Evolutionary conservation across 2,113 vertebrate genomes (phyloP).

Genomic region (Hemibagrus wyckioides): DNA sequence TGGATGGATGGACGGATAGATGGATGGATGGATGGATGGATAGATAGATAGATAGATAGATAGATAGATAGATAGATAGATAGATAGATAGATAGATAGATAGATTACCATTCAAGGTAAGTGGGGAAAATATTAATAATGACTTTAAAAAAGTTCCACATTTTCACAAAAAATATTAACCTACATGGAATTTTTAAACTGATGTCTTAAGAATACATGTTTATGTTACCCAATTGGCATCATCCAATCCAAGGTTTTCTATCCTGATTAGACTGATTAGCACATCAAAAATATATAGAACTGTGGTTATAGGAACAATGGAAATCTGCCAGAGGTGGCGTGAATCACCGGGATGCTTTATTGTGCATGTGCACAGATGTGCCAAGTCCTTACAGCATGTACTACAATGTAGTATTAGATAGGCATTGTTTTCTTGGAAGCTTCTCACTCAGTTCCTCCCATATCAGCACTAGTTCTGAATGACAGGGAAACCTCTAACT

Average conservation of each 20-base stretch:
- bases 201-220: neutral
- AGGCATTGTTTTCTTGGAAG: neutral
- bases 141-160: neutral
- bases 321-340: neutral
- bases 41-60: no score
- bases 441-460: neutral
- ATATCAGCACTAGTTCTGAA: neutral
- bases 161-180: no score
- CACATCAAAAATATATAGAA: neutral
- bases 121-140: neutral
- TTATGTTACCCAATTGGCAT: neutral
- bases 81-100: no score
- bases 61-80: no score
- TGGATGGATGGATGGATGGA: no score
- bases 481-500: neutral
- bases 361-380: no score
- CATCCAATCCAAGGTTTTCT: neutral
- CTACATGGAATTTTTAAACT: neutral
- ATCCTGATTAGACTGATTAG: neutral
- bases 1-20: no score
- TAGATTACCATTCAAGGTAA: neutral
- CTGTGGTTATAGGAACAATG: neutral
- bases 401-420: neutral
- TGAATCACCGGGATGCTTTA: neutral
- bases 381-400: no score